Percentiles rank a stretch among this genome's conserved stretches.
Conservation (phyloP, 92 coral and sea anemone genomes). For the Heteractis magnifica region DNA sequence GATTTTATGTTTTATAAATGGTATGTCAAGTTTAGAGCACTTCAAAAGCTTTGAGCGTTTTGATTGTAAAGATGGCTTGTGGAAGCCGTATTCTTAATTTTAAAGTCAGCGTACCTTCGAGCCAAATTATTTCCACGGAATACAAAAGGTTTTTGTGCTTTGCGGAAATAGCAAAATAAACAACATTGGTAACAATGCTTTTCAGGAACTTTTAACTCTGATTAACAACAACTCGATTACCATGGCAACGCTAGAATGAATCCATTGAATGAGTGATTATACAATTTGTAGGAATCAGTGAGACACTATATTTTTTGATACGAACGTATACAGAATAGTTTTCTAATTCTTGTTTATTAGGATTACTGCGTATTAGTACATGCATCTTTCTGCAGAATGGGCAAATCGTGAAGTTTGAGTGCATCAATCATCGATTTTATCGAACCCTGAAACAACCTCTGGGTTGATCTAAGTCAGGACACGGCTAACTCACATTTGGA, state of each 20-base stretch:
- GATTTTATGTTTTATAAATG: neutral
- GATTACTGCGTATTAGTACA: no score
- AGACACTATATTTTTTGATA: no score
- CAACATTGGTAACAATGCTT: neutral
- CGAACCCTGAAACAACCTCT: no score
- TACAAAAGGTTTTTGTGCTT: neutral
- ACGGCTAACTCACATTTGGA: no score
- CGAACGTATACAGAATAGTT: no score
- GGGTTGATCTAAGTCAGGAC: no score
- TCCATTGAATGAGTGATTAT: no score
- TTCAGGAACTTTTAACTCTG: neutral
- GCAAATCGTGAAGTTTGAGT: no score
- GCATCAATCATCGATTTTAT: no score
- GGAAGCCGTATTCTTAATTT: neutral
- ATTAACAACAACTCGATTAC: neutral
- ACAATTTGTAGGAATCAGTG: no score
- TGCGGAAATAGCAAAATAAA: neutral
- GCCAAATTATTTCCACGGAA: neutral
- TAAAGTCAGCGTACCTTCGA: neutral
- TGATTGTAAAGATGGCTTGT: neutral
- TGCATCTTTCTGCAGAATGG: no score
- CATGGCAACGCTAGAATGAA: neutral
- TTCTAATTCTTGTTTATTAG: no score
- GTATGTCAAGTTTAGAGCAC: neutral
- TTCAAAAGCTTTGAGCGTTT: neutral